Percentiles rank a stretch among this genome's conserved stretches.
These are phyloP conservation scores for Mareca penelope DNA, from an alignment of 2,797 vertebrate species.

Conservation along the genomic window DNA sequence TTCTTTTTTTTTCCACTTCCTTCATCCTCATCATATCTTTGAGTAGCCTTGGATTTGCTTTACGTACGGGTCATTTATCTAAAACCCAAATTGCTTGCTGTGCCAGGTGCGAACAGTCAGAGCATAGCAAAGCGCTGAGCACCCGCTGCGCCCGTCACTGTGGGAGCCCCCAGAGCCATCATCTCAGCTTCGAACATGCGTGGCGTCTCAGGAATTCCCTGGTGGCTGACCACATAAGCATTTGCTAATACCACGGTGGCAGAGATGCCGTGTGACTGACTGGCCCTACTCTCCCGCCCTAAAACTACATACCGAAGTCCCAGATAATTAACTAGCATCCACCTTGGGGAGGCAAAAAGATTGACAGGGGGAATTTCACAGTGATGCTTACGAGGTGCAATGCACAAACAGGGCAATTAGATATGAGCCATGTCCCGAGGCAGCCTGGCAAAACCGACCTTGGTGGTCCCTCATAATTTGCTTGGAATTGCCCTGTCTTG, in stretches of 20 bases:
- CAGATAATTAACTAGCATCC: neutral
- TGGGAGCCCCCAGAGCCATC: neutral
- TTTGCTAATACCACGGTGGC: neutral
- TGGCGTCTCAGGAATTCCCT: constrained; percentile 43
- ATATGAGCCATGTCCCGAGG: neutral
- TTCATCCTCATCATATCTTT: neutral
- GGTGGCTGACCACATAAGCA: neutral
- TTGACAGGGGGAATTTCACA: neutral
- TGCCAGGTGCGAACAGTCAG: neutral
- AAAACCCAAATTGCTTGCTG: neutral
- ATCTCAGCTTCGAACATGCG: rapidly evolving
- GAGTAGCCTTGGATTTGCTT: neutral
- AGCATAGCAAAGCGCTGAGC: constrained; percentile 43
- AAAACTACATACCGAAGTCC: neutral
- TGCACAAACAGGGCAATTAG: neutral
- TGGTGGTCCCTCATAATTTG: neutral
- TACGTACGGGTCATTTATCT: neutral
- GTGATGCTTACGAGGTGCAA: neutral
- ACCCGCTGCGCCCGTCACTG: neutral
- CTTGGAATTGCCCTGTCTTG: neutral
- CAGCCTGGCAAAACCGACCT: neutral
- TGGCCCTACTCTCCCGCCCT: neutral
- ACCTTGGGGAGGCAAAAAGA: neutral
- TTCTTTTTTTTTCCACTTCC: neutral
- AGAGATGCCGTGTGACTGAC: neutral